Conservation (phyloP, 2,113 vertebrate genomes). For the Aix galericulata region DNA sequence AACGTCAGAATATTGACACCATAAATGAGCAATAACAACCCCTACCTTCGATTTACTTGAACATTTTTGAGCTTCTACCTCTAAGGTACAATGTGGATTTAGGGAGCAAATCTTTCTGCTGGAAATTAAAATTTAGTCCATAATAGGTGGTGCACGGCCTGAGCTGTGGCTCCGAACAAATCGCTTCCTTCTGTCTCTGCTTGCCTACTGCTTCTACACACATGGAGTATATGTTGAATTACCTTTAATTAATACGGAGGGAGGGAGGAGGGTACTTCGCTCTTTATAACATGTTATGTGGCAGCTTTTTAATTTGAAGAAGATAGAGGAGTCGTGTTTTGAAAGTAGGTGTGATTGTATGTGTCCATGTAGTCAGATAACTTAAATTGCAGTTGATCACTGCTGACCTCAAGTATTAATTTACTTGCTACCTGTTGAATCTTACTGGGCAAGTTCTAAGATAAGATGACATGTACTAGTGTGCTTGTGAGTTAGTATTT, state of each 20-base stretch:
- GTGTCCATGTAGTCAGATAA: background rate
- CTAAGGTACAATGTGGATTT: accelerated
- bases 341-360: background rate
- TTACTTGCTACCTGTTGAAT: background rate
- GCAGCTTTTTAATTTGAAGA: background rate
- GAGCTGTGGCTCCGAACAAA: background rate
- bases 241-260: background rate
- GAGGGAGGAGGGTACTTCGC: accelerated
- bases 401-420: background rate
- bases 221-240: background rate
- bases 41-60: background rate
- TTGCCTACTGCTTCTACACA: background rate
- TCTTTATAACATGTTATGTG: accelerated
- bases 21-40: background rate
- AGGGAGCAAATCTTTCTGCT: background rate
- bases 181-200: background rate
- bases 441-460: background rate
- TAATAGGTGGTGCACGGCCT: background rate
- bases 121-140: background rate
- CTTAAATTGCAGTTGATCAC: background rate
- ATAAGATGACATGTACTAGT: background rate
- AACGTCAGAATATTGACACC: background rate
- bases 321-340: background rate
- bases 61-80: background rate
- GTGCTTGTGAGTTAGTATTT: background rate